Conservation (phyloP, 1,140 invertebrate species). For the Meloidogyne chitwoodi region DNA sequence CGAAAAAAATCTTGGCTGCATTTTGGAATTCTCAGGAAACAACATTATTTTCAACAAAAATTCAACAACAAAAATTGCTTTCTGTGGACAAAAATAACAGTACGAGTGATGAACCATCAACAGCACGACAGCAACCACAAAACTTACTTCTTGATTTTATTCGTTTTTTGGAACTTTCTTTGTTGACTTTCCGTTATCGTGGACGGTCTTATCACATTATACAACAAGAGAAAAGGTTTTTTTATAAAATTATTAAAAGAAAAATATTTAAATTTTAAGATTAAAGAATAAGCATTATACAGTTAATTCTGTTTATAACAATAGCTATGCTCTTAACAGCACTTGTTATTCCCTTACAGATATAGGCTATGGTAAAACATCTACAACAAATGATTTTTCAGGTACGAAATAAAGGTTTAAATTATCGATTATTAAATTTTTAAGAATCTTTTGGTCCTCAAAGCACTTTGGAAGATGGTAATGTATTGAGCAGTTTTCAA, state of each 20-base stretch:
- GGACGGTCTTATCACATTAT: slow-evolving; percentile 28
- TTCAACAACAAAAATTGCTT: not conserved
- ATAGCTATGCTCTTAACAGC: not conserved
- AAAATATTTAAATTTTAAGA: not conserved
- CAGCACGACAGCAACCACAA: not conserved
- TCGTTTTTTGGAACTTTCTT: slow-evolving; percentile 43
- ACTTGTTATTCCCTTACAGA: not conserved
- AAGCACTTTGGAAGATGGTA: not conserved
- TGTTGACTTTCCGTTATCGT: slow-evolving; percentile 45
- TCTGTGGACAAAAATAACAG: not conserved
- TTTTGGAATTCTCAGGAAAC: slow-evolving; percentile 34
- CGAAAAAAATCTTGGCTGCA: slow-evolving; percentile 46
- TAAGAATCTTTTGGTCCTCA: not conserved
- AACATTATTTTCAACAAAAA: not conserved
- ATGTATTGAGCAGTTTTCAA: slow-evolving; percentile 25
- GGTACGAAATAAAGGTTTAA: not conserved
- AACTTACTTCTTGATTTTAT: slow-evolving; percentile 46
- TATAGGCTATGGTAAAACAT: not conserved
- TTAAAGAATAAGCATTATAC: not conserved
- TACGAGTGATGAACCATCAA: not conserved
- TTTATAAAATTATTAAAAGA: not conserved
- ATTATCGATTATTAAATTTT: not conserved
- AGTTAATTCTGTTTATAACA: not conserved
- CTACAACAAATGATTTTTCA: not conserved
- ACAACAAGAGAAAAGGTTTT: slow-evolving; percentile 34